Conservation (phyloP, 2,888 invertebrate genomes). For the Thecocarcelia acutangulata region DNA sequence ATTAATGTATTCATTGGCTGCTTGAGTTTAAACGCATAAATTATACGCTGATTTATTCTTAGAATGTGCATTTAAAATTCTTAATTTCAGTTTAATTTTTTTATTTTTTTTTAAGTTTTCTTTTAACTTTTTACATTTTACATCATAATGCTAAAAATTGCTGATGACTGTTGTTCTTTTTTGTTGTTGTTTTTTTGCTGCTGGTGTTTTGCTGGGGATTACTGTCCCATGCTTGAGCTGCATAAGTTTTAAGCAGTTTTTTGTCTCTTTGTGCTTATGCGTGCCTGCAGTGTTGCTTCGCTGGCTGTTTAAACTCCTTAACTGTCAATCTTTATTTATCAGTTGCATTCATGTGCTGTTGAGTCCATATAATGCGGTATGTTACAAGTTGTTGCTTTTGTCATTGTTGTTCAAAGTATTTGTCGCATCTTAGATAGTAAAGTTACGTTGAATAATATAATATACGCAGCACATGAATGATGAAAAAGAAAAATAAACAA, state of each 20-base stretch:
- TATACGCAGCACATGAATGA: neutral
- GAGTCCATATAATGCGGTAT: constrained; percentile 42
- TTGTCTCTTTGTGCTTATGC: constrained; percentile 31
- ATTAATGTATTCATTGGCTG: constrained; percentile 48
- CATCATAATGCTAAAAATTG: constrained; percentile 60
- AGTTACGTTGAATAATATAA: constrained; percentile 49
- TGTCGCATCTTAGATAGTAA: constrained; percentile 61
- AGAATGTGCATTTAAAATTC: constrained; percentile 49
- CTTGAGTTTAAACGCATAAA: constrained; percentile 52
- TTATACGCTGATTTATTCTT: constrained; percentile 63
- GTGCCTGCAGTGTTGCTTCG: constrained; percentile 48
- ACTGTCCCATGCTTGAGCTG: constrained; percentile 31
- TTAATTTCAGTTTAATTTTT: constrained; percentile 6
- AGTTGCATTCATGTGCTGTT: constrained; percentile 51
- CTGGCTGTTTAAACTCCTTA: constrained; percentile 45
- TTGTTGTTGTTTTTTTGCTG: constrained; percentile 2
- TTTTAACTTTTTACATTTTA: constrained; percentile 29
- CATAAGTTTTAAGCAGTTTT: constrained; percentile 12
- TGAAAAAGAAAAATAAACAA: neutral
- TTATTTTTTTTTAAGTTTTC: neutral
- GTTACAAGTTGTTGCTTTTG: constrained; percentile 56
- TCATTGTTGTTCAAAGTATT: constrained; percentile 57
- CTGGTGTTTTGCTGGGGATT: constrained; percentile 40
- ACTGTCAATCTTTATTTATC: constrained; percentile 68
- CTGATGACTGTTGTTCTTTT: constrained; percentile 32